These are phyloP conservation scores for Grapholita molesta DNA, from an alignment of 1,140 invertebrate genomes.

Conservation along the genomic window DNA sequence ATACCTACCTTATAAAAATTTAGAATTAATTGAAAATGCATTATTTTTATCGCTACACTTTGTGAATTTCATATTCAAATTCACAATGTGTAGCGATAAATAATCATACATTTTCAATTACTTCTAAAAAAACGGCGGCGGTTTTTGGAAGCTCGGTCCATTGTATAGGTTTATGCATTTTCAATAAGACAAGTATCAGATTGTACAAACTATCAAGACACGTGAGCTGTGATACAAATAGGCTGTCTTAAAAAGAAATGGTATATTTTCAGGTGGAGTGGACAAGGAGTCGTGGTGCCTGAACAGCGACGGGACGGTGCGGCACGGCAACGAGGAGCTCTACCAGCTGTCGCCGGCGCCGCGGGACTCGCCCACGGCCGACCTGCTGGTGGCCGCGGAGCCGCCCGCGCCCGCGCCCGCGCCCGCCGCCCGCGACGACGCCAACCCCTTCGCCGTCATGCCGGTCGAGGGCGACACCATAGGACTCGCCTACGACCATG, in stretches of 20 bases:
- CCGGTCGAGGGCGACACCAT: conserved; percentile 96
- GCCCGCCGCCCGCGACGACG: conserved; percentile 9
- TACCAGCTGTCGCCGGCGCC: conserved; percentile 81
- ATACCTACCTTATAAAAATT: no score
- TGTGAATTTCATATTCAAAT: no score
- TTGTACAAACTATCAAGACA: no score
- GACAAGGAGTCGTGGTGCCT: conserved; percentile 97
- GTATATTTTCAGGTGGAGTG: conserved; percentile 82
- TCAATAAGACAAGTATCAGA: no score
- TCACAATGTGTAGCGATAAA: no score
- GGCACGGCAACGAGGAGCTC: conserved; percentile 90
- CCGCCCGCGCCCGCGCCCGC: neutral
- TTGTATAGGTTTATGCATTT: no score
- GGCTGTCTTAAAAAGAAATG: neutral
- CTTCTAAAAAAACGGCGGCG: no score
- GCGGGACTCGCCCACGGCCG: conserved; percentile 74
- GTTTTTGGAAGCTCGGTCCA: no score
- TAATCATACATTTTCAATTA: no score
- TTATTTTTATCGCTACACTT: no score
- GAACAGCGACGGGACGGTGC: conserved; percentile 91
- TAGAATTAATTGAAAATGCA: no score
- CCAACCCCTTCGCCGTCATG: conserved; percentile 49
- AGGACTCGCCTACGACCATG: conserved; percentile 97
- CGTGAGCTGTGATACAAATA: no score
- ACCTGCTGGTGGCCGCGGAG: conserved; percentile 60